phyloP scores from a whole-genome alignment of 2,888 invertebrate genomes.

The Papilio protenor region DNA sequence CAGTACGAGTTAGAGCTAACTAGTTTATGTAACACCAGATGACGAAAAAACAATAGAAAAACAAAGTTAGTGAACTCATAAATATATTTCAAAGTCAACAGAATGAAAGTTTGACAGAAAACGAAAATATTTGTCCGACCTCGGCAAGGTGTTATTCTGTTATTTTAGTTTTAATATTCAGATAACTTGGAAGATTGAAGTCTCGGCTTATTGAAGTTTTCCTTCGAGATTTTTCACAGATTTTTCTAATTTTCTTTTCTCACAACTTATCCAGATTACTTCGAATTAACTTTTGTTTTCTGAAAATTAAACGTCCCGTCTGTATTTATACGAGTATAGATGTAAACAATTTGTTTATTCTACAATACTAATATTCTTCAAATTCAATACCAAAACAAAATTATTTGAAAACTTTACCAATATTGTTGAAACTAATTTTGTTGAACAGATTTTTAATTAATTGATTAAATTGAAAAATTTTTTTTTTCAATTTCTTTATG shows the following conservation, averaged over 20 bases:
- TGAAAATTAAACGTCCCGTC: neutral
- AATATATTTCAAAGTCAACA: conserved; percentile 19
- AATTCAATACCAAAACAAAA: no score
- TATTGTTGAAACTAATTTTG: no score
- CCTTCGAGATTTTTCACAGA: neutral
- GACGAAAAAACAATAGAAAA: conserved; percentile 15
- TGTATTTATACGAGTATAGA: neutral
- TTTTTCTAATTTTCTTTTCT: conserved; percentile 6
- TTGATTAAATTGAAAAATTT: no score
- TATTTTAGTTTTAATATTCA: conserved; percentile 25
- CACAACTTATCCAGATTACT: neutral
- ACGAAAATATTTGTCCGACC: conserved; percentile 25
- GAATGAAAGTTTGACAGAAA: conserved; percentile 17
- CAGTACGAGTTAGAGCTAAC: no score
- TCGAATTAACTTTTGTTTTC: neutral
- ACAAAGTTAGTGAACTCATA: conserved; percentile 18
- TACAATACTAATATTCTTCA: no score
- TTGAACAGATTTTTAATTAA: no score
- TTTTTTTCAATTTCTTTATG: no score
- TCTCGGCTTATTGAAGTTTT: conserved; percentile 10
- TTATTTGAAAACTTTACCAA: no score
- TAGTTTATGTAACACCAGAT: no score
- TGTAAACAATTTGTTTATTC: neutral
- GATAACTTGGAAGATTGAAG: conserved; percentile 6
- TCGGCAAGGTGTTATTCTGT: neutral